These are phyloP conservation scores for Hippoglossus stenolepis DNA, from an alignment of 2,113 vertebrate genomes.

Conservation along the genomic window DNA sequence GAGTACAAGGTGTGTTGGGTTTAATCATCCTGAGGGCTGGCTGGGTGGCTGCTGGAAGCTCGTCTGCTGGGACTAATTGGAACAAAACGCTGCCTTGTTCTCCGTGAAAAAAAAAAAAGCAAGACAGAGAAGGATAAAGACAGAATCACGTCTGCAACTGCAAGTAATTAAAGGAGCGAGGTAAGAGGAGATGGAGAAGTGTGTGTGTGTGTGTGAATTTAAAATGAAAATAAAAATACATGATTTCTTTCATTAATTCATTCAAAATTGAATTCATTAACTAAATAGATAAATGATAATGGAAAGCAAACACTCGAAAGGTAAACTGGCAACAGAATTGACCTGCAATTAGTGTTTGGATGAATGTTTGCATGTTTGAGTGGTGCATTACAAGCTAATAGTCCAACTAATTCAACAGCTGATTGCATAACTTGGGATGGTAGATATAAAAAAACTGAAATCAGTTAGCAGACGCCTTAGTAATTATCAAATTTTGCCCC, in stretches of 20 bases:
- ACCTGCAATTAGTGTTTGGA: too few species aligned
- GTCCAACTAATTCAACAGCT: too few species aligned
- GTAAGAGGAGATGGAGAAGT: background rate
- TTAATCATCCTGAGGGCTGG: constrained; percentile 66
- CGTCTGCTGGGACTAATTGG: constrained; percentile 75
- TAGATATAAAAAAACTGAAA: too few species aligned
- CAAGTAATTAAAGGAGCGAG: constrained; percentile 49
- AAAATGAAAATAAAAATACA: background rate
- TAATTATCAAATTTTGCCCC: too few species aligned
- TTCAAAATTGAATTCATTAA: background rate
- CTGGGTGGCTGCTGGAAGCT: constrained; percentile 61
- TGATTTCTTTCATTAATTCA: background rate
- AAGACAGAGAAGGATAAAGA: constrained; percentile 37
- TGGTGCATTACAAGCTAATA: too few species aligned
- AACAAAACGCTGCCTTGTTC: constrained; percentile 76
- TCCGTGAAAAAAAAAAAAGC: constrained; percentile 6
- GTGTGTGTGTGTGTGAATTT: background rate
- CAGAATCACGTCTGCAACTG: constrained; percentile 48
- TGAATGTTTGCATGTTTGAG: too few species aligned
- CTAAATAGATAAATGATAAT: too few species aligned
- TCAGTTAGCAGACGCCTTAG: too few species aligned
- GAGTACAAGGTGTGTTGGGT: constrained; percentile 61
- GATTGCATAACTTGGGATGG: too few species aligned
- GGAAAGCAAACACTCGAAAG: too few species aligned
- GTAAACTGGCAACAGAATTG: too few species aligned